Conservation (phyloP, 2,113 vertebrate genomes). For the Sterrhoptilus dennistouni region DNA sequence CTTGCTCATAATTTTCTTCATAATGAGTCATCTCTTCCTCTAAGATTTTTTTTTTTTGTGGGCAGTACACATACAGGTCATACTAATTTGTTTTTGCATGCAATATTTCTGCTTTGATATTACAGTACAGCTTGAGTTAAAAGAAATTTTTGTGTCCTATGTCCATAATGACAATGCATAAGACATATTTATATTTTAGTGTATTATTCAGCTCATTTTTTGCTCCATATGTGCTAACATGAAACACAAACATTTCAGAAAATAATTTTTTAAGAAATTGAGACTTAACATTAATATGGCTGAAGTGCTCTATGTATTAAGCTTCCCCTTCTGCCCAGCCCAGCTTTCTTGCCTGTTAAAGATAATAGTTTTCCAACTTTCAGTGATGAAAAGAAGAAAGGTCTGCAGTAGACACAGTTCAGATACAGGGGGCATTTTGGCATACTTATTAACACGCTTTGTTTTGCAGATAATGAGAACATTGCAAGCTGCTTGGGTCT, state of each 20-base stretch:
- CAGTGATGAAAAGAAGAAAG: neutral
- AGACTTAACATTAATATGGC: neutral
- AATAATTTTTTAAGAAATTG: neutral
- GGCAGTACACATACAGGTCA: neutral
- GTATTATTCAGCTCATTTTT: neutral
- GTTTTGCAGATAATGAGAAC: conserved; percentile 73
- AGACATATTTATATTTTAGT: neutral
- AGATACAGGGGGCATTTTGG: conserved; percentile 28
- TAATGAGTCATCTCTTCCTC: neutral
- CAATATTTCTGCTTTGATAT: neutral
- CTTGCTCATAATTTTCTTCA: neutral
- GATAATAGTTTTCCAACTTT: conserved; percentile 25
- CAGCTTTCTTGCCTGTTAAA: neutral
- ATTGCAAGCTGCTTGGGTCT: conserved; percentile 68
- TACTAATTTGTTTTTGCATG: neutral
- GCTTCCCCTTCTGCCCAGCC: neutral
- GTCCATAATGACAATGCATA: neutral
- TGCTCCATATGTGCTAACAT: neutral
- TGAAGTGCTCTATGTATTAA: neutral
- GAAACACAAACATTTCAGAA: neutral
- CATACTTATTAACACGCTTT: conserved; percentile 63
- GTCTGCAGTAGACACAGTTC: conserved; percentile 22
- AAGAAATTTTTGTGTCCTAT: neutral
- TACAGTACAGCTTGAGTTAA: neutral
- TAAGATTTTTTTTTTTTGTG: neutral